These are phyloP conservation scores for Alligator mississippiensis DNA, from an alignment of 2,113 vertebrate species.

Conservation along the genomic window DNA sequence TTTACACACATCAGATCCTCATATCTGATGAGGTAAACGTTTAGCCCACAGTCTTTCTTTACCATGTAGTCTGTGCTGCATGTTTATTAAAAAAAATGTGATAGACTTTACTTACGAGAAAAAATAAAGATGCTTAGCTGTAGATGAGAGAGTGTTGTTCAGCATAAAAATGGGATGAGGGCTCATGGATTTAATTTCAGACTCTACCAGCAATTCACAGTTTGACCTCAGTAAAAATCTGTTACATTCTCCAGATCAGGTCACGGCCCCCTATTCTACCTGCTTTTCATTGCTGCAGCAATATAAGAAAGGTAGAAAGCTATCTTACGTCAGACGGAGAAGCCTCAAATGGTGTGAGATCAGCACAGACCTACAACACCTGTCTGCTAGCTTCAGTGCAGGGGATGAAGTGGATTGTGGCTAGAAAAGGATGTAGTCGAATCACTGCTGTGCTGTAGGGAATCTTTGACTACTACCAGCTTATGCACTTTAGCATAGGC, in stretches of 20 bases:
- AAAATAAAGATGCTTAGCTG: background rate
- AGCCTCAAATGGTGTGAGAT: background rate
- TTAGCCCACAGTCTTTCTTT: background rate
- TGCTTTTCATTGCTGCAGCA: background rate
- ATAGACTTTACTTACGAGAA: background rate
- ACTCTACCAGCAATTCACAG: background rate
- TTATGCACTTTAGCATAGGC: background rate
- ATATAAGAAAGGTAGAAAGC: background rate
- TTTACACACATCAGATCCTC: too few species aligned
- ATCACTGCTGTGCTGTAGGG: background rate
- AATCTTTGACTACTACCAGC: background rate
- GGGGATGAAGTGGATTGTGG: background rate
- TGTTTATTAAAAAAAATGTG: background rate
- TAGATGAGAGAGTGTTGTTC: background rate
- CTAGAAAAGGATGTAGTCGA: background rate
- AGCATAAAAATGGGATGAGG: background rate
- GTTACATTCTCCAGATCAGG: background rate
- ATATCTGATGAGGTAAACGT: background rate
- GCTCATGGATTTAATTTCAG: background rate
- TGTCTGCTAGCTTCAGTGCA: background rate
- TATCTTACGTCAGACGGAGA: background rate
- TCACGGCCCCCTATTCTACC: background rate
- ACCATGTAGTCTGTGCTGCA: background rate
- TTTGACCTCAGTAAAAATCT: background rate
- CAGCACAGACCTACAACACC: background rate